A percentile compares a stretch with the other conserved stretches of the same genome.
Evolutionary conservation across 1,140 invertebrate genomes (phyloP).

Genomic region (Sitophilus oryzae): DNA sequence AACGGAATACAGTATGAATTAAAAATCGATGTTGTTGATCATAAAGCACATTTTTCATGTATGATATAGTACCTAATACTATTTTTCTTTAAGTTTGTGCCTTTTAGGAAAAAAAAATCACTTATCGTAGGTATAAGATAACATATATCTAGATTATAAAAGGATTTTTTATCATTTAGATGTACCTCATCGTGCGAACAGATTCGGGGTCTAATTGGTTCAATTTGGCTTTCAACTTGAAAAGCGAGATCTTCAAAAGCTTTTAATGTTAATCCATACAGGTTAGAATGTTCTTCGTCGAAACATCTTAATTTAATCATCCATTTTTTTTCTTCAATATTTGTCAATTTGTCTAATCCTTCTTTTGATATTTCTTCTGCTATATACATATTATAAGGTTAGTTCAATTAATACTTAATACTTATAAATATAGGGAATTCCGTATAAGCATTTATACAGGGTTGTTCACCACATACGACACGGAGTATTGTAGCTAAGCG

Average conservation of each 20-base stretch:
- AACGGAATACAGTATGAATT: too few species aligned
- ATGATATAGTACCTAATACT: background rate
- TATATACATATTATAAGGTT: too few species aligned
- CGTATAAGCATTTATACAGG: too few species aligned
- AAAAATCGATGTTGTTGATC: background rate
- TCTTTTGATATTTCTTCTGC: too few species aligned
- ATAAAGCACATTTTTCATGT: background rate
- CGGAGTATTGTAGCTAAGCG: too few species aligned
- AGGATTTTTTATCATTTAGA: background rate
- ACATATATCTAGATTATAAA: background rate
- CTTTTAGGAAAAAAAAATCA: too few species aligned
- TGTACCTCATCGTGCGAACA: conserved; percentile 10
- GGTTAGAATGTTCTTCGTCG: conserved; percentile 45
- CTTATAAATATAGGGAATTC: too few species aligned
- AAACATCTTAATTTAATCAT: conserved; percentile 45
- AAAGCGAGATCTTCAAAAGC: conserved; percentile 21
- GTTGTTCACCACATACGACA: too few species aligned
- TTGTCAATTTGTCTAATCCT: conserved; percentile 3
- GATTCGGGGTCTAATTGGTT: conserved; percentile 4
- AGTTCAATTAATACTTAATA: too few species aligned
- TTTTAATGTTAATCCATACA: conserved; percentile 36
- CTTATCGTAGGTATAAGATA: background rate
- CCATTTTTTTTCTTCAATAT: conserved; percentile 26
- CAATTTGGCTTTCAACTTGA: conserved; percentile 21
- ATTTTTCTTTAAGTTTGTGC: background rate